Conservation (phyloP, 2,888 invertebrate genomes). For the Itoplectis maculator region DNA sequence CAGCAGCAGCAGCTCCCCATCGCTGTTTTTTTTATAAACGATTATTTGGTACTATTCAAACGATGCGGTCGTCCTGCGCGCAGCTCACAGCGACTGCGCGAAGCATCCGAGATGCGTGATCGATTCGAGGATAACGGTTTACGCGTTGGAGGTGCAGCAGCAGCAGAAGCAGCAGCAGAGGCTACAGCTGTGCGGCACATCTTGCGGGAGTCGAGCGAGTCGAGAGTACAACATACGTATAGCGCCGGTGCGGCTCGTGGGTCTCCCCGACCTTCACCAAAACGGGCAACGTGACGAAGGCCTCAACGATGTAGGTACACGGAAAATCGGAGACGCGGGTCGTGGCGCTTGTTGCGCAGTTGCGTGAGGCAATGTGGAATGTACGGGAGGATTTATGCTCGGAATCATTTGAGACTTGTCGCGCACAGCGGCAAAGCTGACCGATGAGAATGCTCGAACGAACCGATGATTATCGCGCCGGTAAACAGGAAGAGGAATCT, state of each 20-base stretch:
- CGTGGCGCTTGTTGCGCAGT: background rate
- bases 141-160: background rate
- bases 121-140: slow-evolving; percentile 43
- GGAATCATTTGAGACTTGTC: background rate
- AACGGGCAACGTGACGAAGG: background rate
- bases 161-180: background rate
- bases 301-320: background rate
- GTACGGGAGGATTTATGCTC: background rate
- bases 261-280: slow-evolving; percentile 17
- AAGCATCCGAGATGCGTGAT: slow-evolving; percentile 29
- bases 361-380: background rate
- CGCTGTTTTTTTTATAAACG: no score
- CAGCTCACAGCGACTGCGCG: slow-evolving; percentile 11
- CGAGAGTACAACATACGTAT: background rate
- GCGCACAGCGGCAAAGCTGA: background rate
- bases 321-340: background rate
- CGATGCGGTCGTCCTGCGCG: slow-evolving; percentile 13
- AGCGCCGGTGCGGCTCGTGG: background rate
- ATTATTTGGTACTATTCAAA: slow-evolving; percentile 10
- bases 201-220: slow-evolving; percentile 22
- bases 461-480: background rate
- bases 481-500: no score
- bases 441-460: background rate
- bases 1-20: background rate
- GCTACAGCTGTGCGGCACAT: slow-evolving; percentile 1